Conservation (phyloP, 2,797 vertebrate genomes). For the Myotis vivesi region DNA sequence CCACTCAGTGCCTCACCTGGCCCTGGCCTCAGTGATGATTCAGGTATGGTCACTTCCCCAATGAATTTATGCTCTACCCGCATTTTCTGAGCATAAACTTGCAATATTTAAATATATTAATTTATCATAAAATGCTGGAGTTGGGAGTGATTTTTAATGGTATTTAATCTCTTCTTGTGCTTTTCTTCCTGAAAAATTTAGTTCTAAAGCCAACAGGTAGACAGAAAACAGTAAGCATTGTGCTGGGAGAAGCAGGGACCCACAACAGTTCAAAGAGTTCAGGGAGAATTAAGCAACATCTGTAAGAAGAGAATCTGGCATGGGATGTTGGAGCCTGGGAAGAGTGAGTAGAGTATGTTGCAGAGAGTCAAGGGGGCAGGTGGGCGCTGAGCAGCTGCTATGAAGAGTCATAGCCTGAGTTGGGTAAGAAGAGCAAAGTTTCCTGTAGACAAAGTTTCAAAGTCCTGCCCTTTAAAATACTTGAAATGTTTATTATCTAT, state of each 20-base stretch:
- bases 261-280: neutral
- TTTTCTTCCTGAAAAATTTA: neutral
- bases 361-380: rapidly evolving
- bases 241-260: neutral
- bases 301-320: neutral
- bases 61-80: too few species aligned
- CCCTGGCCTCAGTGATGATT: neutral
- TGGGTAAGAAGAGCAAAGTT: neutral
- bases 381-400: neutral
- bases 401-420: neutral
- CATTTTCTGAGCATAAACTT: slow-evolving; percentile 14
- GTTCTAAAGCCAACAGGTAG: neutral
- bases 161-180: neutral
- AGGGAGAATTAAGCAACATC: neutral
- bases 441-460: neutral
- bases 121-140: neutral
- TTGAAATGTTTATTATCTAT: neutral
- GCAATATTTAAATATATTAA: slow-evolving; percentile 37
- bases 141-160: neutral
- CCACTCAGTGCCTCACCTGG: neutral
- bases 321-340: neutral
- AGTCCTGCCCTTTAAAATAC: neutral
- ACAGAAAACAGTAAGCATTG: neutral
- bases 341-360: neutral
- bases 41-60: neutral